Base-by-base conservation (phyloP, 2,888 invertebrate genomes). In the Diaprepes abbreviatus region DNA sequence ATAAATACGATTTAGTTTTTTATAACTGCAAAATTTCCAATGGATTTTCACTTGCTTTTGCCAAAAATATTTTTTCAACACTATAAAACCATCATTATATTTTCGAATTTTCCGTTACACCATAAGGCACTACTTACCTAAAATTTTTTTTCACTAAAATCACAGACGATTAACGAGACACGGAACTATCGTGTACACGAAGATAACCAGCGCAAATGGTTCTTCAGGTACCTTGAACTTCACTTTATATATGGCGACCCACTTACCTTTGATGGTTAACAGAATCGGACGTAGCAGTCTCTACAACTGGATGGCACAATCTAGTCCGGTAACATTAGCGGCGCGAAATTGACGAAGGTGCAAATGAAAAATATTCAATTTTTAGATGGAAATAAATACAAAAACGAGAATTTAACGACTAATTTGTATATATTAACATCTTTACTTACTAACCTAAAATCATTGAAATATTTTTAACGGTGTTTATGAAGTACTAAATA, bases 181-280 rank as follows among this genome's bases (percentile, higher is more conserved):
- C 67, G 67, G 60, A 62, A 67, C 55, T 33, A 24, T 16, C 50
- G 35, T 48, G 28, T 28, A 59, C 66, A 31, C 55, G 57, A 67
- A 65, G 71, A 68, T 33, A 40, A 64, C 66, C 31, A 72, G 80
- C 79, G 81, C 78, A 82, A 84, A 83, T 85, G 82, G 76, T 86
- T 87, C 82, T 86, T 86, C 74, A 80, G 84, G 88, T 88, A 90
- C 91, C 92, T 91, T 92, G 91, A 92, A 92, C 92, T 92, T 92
- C 90, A 86, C 87, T 89, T 88, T 92, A 91, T 92, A 92, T 92
- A 92, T 86, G 85, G 85, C 91, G 92, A 92, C 92, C 92, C 89
- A 92, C 91, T 89, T 92, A 81, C 81, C 80, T 79, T 76, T 74
- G 73, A 70, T 66, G 64, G 73, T 40, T 73, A 71, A 73, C 71